Percentiles rank a stretch among this genome's conserved stretches.
These are phyloP conservation scores for Plectropomus leopardus DNA, from an alignment of 2,113 vertebrate species.

Conservation along the genomic window DNA sequence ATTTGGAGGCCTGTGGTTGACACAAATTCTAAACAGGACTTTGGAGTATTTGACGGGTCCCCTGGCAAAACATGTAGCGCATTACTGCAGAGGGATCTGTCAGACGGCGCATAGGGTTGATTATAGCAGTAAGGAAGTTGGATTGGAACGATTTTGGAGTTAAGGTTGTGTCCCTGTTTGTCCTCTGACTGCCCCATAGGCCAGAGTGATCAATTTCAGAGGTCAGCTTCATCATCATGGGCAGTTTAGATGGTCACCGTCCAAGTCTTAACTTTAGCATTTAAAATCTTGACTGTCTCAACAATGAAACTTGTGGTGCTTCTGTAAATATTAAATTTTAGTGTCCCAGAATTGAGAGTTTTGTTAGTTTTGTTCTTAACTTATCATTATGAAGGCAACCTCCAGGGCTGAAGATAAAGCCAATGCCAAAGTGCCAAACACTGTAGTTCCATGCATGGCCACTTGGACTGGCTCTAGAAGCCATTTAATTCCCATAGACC, in stretches of 20 bases:
- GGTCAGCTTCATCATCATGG: conserved; percentile 17
- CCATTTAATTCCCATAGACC: no score
- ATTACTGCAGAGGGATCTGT: conserved; percentile 63
- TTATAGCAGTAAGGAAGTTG: conserved; percentile 57
- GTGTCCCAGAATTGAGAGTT: conserved; percentile 9
- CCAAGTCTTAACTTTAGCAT: neutral
- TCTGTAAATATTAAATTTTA: conserved; percentile 21
- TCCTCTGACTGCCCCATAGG: conserved; percentile 55
- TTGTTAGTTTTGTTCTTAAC: no score
- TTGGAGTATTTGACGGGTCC: conserved; percentile 66
- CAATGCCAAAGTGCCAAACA: no score
- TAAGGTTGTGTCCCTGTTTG: conserved; percentile 62
- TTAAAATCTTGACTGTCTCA: conserved; percentile 4
- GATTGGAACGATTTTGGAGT: conserved; percentile 47
- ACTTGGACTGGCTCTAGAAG: no score
- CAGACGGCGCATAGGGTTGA: conserved; percentile 62
- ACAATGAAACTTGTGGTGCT: conserved; percentile 49
- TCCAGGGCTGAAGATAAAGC: no score
- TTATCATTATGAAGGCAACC: no score
- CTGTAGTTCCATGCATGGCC: no score
- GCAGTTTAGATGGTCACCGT: conserved; percentile 8
- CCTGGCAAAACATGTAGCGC: conserved; percentile 60
- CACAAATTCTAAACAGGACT: conserved; percentile 77
- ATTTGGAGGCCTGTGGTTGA: conserved; percentile 78
- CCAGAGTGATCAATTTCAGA: conserved; percentile 25